phyloP scores from a whole-genome alignment of 2,797 vertebrate genomes.

The Premnoplex brunnescens region DNA sequence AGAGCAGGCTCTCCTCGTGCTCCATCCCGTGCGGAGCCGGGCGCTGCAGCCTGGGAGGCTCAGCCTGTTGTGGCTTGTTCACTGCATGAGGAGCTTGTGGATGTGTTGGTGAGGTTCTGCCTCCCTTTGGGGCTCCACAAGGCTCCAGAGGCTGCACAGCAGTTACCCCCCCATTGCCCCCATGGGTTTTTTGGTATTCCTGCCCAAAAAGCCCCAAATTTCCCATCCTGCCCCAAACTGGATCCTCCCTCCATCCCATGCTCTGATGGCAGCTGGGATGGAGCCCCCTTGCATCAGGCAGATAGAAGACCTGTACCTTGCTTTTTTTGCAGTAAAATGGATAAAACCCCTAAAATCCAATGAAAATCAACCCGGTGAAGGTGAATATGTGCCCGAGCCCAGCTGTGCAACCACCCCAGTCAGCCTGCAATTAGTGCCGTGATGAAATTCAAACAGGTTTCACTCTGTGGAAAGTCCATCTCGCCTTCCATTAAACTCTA shows the following conservation, averaged over 20 bases:
- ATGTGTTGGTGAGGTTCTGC: background rate
- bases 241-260: background rate
- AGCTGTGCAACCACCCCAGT: background rate
- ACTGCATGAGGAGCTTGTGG: background rate
- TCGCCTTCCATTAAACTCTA: background rate
- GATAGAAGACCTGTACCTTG: background rate
- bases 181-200: fast-evolving
- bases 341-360: background rate
- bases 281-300: fast-evolving
- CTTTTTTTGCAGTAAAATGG: background rate
- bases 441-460: constrained; percentile 8
- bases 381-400: background rate
- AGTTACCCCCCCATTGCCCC: background rate
- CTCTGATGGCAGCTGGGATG: fast-evolving
- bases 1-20: background rate
- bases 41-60: background rate
- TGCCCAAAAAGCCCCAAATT: background rate
- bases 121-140: background rate
- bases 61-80: background rate
- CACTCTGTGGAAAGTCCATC: background rate
- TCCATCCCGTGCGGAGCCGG: background rate
- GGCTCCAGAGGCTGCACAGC: background rate
- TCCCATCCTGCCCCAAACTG: background rate
- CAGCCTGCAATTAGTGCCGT: background rate
- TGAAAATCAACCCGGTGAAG: background rate